Evolutionary conservation across 2,888 invertebrate genomes (phyloP).

Genomic region (Xestia ashworthii): DNA sequence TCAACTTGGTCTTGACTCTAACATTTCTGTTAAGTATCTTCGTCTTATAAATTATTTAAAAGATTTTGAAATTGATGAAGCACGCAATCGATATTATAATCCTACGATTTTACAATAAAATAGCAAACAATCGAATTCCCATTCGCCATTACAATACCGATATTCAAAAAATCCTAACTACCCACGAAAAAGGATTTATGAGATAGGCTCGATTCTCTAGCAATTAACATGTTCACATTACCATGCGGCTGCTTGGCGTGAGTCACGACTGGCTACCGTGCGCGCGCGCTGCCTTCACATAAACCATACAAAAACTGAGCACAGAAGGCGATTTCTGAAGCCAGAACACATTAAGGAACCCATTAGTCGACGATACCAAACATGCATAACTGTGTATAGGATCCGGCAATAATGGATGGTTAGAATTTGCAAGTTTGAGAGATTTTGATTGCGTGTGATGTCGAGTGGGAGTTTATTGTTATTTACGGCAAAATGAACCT

Average conservation of each 20-base stretch:
- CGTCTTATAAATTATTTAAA: background rate
- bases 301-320: slow-evolving; percentile 48
- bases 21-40: background rate
- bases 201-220: slow-evolving; percentile 69
- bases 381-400: background rate
- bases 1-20: background rate
- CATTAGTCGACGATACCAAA: slow-evolving; percentile 4
- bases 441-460: background rate
- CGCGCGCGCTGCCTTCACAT: slow-evolving; percentile 63
- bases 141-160: slow-evolving; percentile 11
- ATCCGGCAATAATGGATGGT: background rate
- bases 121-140: slow-evolving; percentile 6
- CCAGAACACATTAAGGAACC: slow-evolving; percentile 14
- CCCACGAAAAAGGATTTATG: slow-evolving; percentile 57
- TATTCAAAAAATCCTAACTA: slow-evolving; percentile 31
- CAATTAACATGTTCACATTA: slow-evolving; percentile 82
- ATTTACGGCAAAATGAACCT: slow-evolving; percentile 20
- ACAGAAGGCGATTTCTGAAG: slow-evolving; percentile 44
- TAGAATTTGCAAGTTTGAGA: background rate
- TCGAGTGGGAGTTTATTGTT: background rate
- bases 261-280: slow-evolving; percentile 82
- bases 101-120: background rate
- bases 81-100: background rate
- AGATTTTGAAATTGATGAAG: background rate
- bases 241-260: slow-evolving; percentile 73